Evolutionary conservation across 1,140 invertebrate species (phyloP), one percentile per base, ranked within the genome.

Genomic region (Forficula auricularia): DNA sequence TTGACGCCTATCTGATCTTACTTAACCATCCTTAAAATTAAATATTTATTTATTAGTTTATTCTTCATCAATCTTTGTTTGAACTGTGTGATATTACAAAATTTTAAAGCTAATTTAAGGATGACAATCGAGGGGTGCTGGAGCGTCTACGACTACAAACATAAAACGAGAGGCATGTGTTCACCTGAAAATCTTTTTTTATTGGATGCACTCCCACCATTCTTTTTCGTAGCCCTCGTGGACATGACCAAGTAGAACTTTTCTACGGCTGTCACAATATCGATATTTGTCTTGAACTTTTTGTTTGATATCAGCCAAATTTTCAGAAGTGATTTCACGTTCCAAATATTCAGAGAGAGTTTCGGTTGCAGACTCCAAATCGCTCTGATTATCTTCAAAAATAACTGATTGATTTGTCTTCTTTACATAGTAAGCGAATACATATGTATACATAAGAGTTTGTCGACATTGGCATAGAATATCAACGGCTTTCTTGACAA

Each of bases 171-270:
- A n/a, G n/a, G n/a, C n/a, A n/a, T n/a, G 8, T 36, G 13, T 6
- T 14, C 18, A 36, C 35, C 20, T 48, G 8, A n/a, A 41, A 6
- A 4, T 9, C 7, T 14, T 33, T 41, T 34, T 45, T 50, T 51
- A 57, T 42, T 63, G 58, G 13, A 52, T 67, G 52, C 70, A 73
- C 32, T 71, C 67, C 79, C 79, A 82, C 61, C 72, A 72, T 43
- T 82, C 77, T 52, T 75, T 78, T 48, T 82, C 78, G 56, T 80
- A 79, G 8, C 79, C 79, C 62, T 82, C 79, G 51, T 79, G 72
- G 8, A 82, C 79, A 56, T 82, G 79, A 45, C 76, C 70, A 15
- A 81, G 54, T 20, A 82, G 54, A 19, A 76, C 75, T 54, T 72
- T 72, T 30, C 77, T 60, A 45, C 79, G 60, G 47, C 71, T 72